phyloP scores from a whole-genome alignment of 2,888 invertebrate species.

The Endomychus coccineus region DNA sequence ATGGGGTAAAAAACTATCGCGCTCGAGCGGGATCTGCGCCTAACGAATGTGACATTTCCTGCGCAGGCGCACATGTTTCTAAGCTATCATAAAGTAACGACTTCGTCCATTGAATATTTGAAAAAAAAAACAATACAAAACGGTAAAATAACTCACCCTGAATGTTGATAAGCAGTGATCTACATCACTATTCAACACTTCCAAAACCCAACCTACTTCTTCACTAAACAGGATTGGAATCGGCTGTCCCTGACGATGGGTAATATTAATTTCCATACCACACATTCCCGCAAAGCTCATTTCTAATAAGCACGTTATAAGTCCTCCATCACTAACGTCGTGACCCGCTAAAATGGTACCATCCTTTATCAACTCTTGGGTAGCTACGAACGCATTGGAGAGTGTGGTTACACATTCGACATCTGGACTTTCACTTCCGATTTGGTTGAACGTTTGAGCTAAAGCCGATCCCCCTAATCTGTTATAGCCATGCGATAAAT shows the following conservation, averaged over 20 bases:
- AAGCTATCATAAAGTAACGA: no score
- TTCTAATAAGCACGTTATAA: constrained; percentile 82
- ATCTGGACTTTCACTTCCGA: constrained; percentile 64
- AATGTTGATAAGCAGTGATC: constrained; percentile 56
- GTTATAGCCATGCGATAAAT: constrained; percentile 57
- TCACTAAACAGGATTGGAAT: constrained; percentile 73
- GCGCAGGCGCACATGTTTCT: no score
- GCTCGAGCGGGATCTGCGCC: no score
- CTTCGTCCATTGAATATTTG: no score
- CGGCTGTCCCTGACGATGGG: constrained; percentile 49
- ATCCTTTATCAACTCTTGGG: constrained; percentile 74
- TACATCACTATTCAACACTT: constrained; percentile 54
- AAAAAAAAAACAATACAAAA: background rate
- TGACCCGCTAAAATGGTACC: constrained; percentile 75
- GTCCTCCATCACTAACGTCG: constrained; percentile 94
- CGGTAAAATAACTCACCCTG: constrained; percentile 31
- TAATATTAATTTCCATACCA: constrained; percentile 63
- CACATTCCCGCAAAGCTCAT: constrained; percentile 94
- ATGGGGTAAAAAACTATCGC: no score
- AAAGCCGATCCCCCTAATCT: constrained; percentile 82
- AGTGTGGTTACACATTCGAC: constrained; percentile 63
- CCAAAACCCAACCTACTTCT: constrained; percentile 80
- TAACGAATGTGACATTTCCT: no score
- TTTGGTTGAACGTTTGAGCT: constrained; percentile 81
- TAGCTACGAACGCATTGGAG: constrained; percentile 69